phyloP scores from a whole-genome alignment of 1,140 invertebrate genomes.

The Frieseomelitta varia region DNA sequence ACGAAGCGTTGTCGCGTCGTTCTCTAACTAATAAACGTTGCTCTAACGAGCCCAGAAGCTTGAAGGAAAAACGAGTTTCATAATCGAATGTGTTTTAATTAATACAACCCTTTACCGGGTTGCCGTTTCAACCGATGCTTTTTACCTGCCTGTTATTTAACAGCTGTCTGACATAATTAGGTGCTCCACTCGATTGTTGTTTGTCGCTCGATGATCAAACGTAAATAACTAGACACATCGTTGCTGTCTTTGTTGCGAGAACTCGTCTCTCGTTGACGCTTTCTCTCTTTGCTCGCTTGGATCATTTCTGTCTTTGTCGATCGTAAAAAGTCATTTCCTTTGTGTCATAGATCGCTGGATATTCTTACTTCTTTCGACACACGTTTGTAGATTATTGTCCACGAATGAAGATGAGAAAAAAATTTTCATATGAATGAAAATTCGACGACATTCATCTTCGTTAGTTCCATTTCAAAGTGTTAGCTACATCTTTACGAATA shows the following conservation, averaged over 20 bases:
- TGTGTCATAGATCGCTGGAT: too few species aligned
- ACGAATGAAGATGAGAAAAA: too few species aligned
- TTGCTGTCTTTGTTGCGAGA: not conserved
- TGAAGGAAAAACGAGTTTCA: not conserved
- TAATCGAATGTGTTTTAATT: conserved; percentile 30
- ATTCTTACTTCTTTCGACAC: too few species aligned
- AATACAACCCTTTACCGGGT: not conserved
- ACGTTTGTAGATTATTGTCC: too few species aligned
- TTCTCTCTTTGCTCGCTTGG: not conserved
- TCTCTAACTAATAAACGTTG: conserved; percentile 2
- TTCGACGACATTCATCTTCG: too few species aligned
- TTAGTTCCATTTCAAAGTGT: too few species aligned
- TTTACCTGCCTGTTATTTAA: conserved; percentile 10
- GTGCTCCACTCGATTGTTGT: not conserved
- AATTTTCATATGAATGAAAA: too few species aligned
- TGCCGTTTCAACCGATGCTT: not conserved
- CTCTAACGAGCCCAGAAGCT: conserved; percentile 9
- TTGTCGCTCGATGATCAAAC: not conserved
- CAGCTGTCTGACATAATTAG: not conserved
- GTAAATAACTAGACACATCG: not conserved
- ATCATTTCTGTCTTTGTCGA: not conserved
- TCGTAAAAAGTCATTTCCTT: not conserved
- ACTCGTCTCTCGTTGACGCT: too few species aligned
- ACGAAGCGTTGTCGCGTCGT: not conserved
- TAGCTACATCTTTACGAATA: too few species aligned